Percentiles rank a stretch among this genome's conserved stretches.
Evolutionary conservation across 2,888 invertebrate species (phyloP).

Genomic region (Caenorhabditis auriculariae): DNA sequence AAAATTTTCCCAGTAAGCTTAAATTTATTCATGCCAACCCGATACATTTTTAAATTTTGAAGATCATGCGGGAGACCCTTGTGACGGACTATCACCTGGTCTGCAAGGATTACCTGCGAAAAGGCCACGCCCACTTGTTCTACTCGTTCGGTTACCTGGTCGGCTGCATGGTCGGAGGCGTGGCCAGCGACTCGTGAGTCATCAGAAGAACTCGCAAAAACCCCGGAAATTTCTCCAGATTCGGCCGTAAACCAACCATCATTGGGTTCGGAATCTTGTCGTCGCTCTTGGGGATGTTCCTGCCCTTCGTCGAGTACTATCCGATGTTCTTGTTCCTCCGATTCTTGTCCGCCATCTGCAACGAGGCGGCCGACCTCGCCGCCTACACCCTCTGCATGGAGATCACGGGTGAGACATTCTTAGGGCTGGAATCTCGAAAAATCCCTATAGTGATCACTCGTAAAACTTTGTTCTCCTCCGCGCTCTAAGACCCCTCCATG

Average conservation of each 20-base stretch:
- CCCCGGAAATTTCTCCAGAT: constrained; percentile 34
- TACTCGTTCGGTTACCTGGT: constrained; percentile 63
- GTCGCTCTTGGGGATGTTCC: constrained; percentile 61
- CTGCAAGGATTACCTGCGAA: constrained; percentile 60
- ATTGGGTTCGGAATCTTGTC: constrained; percentile 63
- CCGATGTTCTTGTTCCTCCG: constrained; percentile 59
- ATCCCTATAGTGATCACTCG: too few species aligned
- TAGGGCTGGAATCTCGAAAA: too few species aligned
- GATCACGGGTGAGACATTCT: constrained; percentile 56
- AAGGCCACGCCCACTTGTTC: constrained; percentile 63
- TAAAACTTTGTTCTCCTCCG: too few species aligned
- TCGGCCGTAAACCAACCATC: constrained; percentile 63
- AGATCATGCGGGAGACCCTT: constrained; percentile 62
- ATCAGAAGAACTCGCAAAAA: neutral
- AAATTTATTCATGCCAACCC: neutral
- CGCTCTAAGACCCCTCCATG: too few species aligned
- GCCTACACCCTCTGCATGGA: constrained; percentile 64
- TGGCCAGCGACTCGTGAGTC: constrained; percentile 55
- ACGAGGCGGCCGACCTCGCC: constrained; percentile 62
- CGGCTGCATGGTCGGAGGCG: constrained; percentile 61
- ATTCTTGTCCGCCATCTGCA: constrained; percentile 51
- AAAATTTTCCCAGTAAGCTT: too few species aligned
- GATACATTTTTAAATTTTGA: constrained; percentile 1
- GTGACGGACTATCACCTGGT: constrained; percentile 63
- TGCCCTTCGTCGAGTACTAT: constrained; percentile 57